Evolutionary conservation across 2,888 invertebrate genomes (phyloP), one percentile per base, ranked within the genome.

Genomic region (Drosophila borborema): DNA sequence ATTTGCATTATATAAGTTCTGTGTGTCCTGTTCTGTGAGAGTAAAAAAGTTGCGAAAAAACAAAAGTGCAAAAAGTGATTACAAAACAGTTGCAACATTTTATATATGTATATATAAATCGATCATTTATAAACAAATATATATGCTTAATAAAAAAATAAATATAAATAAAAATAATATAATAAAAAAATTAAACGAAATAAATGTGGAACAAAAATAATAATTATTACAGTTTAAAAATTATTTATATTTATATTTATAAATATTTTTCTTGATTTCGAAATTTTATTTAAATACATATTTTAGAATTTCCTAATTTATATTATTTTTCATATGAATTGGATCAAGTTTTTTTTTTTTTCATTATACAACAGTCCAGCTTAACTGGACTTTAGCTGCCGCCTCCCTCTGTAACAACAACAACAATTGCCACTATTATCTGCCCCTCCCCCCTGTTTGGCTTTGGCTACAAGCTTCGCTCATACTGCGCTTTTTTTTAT

Each of bases 31-130:
- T 49, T 31, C 55, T 45, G 63, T 72, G 63, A 66, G 61, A 78
- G 65, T 72, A 67, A 76, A 83, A 82, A 72, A 74, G 71, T 66
- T 64, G 69, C 53, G 55, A 51, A 77, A 28, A 28, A 69, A 63
- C 40, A 61, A 69, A 73, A 67, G 82, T 86, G 82, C 48, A 64
- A 64, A 65, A 84, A 76, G 74, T 89, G 76, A 84, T 87, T 79
- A 84, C 61, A 74, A 86, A 86, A 84, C 81, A 69, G 60, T 62
- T 64, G 18, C 2, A 20, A 54, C 6, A 40, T n/a, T 38, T 46
- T 3, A 23, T 23, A 23, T 23, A 23, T 23, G 2, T 20, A 20
- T n/a, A n/a, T 28, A 9, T 34, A 38, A 40, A 55, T 36, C n/a
- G 6, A 56, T 23, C 16, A 59, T 20, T 31, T 49, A 59, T 41